Evolutionary conservation across 1,140 invertebrate species (phyloP).

Genomic region (Halotydeus destructor): DNA sequence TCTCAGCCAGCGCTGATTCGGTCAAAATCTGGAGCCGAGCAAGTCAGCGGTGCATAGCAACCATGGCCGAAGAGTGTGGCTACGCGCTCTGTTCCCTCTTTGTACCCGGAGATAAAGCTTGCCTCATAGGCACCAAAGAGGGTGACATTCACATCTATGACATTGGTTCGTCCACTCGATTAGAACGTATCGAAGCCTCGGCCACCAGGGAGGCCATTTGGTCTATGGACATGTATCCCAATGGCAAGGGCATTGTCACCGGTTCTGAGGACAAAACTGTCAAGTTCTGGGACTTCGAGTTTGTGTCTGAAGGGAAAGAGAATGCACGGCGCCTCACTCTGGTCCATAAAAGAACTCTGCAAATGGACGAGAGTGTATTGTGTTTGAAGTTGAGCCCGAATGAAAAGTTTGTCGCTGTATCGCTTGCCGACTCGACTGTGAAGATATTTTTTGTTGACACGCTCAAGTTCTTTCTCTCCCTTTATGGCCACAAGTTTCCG

Average conservation of each 20-base stretch:
- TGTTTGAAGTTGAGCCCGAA: constrained; percentile 57
- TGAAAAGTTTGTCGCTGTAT: constrained; percentile 64
- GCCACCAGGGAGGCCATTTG: constrained; percentile 39
- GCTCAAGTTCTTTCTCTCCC: constrained; percentile 82
- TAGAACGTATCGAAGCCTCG: constrained; percentile 43
- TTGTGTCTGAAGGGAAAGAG: constrained; percentile 22
- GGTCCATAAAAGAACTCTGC: constrained; percentile 51
- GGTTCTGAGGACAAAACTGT: constrained; percentile 71
- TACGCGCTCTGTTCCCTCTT: constrained; percentile 54
- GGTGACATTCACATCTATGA: constrained; percentile 72
- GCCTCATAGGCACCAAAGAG: constrained; percentile 63
- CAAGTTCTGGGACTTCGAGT: constrained; percentile 84
- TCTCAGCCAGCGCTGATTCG: constrained; percentile 60
- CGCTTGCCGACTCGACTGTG: constrained; percentile 74
- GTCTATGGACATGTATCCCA: constrained; percentile 48
- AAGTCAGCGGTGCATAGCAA: constrained; percentile 57
- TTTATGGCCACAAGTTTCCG: constrained; percentile 92
- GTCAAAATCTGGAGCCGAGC: constrained; percentile 82
- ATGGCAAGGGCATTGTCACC: constrained; percentile 50
- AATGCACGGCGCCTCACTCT: constrained; percentile 40
- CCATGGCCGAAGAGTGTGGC: constrained; percentile 33
- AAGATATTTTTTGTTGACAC: constrained; percentile 87
- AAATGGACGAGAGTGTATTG: constrained; percentile 64
- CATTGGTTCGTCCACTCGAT: constrained; percentile 48
- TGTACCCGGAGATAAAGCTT: constrained; percentile 74